A percentile compares a stretch with the other conserved stretches of the same genome.
Conservation (phyloP, 2,113 vertebrate species). For the Ailurus styani region DNA sequence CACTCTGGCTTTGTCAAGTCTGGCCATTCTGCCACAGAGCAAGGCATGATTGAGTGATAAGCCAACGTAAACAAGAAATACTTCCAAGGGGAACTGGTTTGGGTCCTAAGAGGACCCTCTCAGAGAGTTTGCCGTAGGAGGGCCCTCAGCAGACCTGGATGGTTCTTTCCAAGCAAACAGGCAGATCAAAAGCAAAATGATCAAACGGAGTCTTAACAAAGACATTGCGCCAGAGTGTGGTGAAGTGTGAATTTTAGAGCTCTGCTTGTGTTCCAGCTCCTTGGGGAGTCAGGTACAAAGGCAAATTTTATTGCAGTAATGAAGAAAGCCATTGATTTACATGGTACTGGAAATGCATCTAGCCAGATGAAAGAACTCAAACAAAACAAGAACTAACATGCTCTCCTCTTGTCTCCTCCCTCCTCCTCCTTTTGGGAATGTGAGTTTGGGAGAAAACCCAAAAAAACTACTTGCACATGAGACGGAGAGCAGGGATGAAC, state of each 20-base stretch:
- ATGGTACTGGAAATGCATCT: constrained; percentile 9
- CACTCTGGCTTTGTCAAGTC: not conserved
- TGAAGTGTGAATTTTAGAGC: constrained; percentile 37
- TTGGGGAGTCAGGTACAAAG: constrained; percentile 61
- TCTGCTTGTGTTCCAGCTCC: constrained; percentile 20
- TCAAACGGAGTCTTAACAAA: constrained; percentile 66
- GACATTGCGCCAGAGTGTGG: not conserved
- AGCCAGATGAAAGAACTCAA: constrained; percentile 48
- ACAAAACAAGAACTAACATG: constrained; percentile 19
- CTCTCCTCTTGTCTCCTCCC: not conserved
- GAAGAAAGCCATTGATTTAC: constrained; percentile 54
- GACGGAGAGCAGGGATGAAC: not conserved
- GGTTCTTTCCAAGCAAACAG: not conserved
- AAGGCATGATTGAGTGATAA: not conserved
- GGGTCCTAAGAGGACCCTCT: not conserved
- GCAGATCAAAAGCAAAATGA: constrained; percentile 62
- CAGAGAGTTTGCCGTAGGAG: not conserved
- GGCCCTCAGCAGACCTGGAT: not conserved
- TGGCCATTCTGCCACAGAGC: not conserved
- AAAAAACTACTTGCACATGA: not conserved
- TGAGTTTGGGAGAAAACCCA: not conserved
- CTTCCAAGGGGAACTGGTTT: not conserved
- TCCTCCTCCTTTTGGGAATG: not conserved
- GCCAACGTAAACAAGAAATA: not conserved
- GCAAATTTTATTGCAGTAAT: constrained; percentile 48